Percentiles rank a stretch among this genome's conserved stretches.
These are phyloP conservation scores for Festucalex cinctus DNA, from an alignment of 2,113 vertebrate genomes.

Conservation along the genomic window DNA sequence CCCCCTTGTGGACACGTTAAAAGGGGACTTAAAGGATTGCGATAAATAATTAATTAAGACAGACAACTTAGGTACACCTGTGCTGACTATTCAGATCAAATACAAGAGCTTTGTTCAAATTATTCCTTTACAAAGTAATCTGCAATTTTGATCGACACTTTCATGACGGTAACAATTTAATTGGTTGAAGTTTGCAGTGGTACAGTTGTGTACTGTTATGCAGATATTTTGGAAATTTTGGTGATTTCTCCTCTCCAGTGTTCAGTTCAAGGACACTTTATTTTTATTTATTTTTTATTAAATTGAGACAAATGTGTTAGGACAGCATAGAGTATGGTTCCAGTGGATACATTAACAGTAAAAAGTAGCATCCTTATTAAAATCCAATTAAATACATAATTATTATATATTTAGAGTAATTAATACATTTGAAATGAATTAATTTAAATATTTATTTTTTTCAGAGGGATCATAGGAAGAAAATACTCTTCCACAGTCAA, in stretches of 20 bases:
- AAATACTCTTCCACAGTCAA: background rate
- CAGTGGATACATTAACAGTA: background rate
- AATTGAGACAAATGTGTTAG: too few relatives aligned
- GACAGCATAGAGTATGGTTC: too few relatives aligned
- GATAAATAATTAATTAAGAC: background rate
- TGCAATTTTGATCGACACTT: too few relatives aligned
- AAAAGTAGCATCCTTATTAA: background rate
- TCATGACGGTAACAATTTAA: background rate
- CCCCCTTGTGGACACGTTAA: background rate
- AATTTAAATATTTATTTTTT: too few relatives aligned
- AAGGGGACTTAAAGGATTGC: background rate
- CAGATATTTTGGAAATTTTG: too few relatives aligned
- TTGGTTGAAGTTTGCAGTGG: background rate
- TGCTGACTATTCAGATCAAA: background rate
- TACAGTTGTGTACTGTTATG: too few relatives aligned
- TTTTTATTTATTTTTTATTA: too few relatives aligned
- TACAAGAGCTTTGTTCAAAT: background rate
- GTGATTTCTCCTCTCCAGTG: too few relatives aligned
- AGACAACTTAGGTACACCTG: background rate
- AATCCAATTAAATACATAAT: background rate
- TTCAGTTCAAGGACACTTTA: background rate
- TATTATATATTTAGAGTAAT: too few relatives aligned
- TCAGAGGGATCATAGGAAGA: background rate
- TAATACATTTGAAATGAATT: too few relatives aligned
- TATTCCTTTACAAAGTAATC: background rate